These are phyloP conservation scores for Gnatocerus cornutus DNA, from an alignment of 2,888 invertebrate species.

Conservation along the genomic window DNA sequence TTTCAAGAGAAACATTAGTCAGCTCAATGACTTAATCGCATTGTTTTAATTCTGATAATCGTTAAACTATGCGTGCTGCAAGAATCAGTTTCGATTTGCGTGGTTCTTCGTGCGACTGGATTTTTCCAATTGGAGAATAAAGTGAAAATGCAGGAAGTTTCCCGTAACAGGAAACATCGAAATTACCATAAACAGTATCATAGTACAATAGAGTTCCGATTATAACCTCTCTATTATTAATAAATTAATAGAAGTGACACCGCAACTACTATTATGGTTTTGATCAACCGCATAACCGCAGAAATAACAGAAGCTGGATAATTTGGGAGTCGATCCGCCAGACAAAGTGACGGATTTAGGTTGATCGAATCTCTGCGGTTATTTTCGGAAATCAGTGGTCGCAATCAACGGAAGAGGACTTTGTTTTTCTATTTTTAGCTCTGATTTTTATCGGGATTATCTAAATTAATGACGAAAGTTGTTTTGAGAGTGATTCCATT, in stretches of 20 bases:
- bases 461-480: background rate
- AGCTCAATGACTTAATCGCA: conserved; percentile 8
- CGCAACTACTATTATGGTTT: conserved; percentile 25
- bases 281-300: conserved; percentile 39
- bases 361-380: conserved; percentile 5
- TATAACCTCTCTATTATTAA: conserved; percentile 11
- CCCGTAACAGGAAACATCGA: conserved; percentile 16
- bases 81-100: background rate
- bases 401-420: background rate
- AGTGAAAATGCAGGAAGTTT: conserved; percentile 20
- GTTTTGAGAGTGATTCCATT: background rate
- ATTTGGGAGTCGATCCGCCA: background rate
- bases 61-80: background rate
- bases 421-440: conserved; percentile 14
- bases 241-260: conserved; percentile 38
- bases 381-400: conserved; percentile 5
- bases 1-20: background rate
- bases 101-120: background rate
- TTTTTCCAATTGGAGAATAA: background rate
- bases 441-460: conserved; percentile 3
- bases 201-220: conserved; percentile 27
- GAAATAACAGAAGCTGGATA: conserved; percentile 15
- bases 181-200: conserved; percentile 14
- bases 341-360: conserved; percentile 11
- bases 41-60: conserved; percentile 22